Base-by-base conservation (phyloP, 2,113 vertebrate species). In the Onychorhynchus coronatus region DNA sequence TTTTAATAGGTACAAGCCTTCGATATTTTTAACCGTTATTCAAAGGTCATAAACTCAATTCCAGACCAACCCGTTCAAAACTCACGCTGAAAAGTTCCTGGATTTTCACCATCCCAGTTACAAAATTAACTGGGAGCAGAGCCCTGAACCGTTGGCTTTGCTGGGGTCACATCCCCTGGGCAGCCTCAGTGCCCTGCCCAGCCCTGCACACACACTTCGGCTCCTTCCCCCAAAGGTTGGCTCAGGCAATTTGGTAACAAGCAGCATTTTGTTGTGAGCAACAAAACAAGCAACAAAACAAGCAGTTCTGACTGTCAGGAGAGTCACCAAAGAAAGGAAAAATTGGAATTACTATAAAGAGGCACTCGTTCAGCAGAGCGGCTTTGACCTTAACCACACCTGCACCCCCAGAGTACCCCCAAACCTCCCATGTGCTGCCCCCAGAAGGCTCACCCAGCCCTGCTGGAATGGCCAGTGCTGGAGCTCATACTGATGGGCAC, bases 211-310 rank as follows among this genome's bases (percentile, higher is more conserved):
- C 24, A 67, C 19, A 42, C 10, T 9, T 35, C 59, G 11, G 65
- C 76, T 81, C 12, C 42, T 56, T 55, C 79, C 52, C 73, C 25
- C 63, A 50, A 39, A 71, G 77, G 47, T 3, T 83, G 59, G 21
- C 44, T 63, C 56, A 9, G 63, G 28, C 65, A 14, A 22, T 44
- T 39, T 18, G 74, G 18, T 73, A 73, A 89, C 77, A 86, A 85
- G 58, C 16, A 88, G 16, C 70, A 46, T 30, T 83, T 68, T 50
- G 74, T 50, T 65, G 59, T 17, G 41, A 82, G 85, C 71, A 55
- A 76, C 73, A 66, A 89, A 86, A 89, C 6, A 33, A 82, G 85
- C 71, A 55, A 76, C 73, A 66, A 89, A 86, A 89, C 6, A 33
- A 68, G 25, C 66, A 23, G 49, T 12, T 65, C 62, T 63, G 63